Evolutionary conservation across 2,888 invertebrate genomes (phyloP).

Genomic region (Yponomeuta malinellus): DNA sequence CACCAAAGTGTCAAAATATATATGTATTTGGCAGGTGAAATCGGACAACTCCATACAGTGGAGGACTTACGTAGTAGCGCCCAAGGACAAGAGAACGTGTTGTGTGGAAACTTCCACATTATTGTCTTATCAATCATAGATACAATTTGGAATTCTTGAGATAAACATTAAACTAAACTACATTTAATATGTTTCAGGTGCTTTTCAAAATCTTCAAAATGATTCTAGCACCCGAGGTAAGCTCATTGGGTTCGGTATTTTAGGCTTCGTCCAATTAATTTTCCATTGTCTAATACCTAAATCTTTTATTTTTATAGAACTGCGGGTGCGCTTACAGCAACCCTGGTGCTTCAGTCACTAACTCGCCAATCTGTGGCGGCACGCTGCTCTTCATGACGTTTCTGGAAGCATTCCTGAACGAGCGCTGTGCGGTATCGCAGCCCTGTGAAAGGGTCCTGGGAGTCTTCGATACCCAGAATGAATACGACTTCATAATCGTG

Average conservation of each 20-base stretch:
- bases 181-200: background rate
- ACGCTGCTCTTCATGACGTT: slow-evolving; percentile 70
- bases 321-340: slow-evolving; percentile 55
- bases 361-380: slow-evolving; percentile 61
- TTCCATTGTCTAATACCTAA: background rate
- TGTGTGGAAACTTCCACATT: no score
- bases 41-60: no score
- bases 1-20: no score
- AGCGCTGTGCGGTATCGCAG: slow-evolving; percentile 47
- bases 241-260: background rate
- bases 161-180: no score
- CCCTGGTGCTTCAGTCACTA: slow-evolving; percentile 60
- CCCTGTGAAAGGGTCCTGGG: slow-evolving; percentile 63
- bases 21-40: no score
- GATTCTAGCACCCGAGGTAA: background rate
- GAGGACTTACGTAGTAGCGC: no score
- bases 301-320: background rate
- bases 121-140: no score
- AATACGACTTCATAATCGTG: slow-evolving; percentile 73
- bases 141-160: no score
- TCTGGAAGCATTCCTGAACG: slow-evolving; percentile 63
- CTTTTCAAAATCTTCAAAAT: background rate
- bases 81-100: no score
- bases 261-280: no score
- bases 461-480: slow-evolving; percentile 35